Evolutionary conservation across 2,797 vertebrate species (phyloP), one percentile per base, ranked within the genome.

Genomic region (Phrynocephalus guinanensis): DNA sequence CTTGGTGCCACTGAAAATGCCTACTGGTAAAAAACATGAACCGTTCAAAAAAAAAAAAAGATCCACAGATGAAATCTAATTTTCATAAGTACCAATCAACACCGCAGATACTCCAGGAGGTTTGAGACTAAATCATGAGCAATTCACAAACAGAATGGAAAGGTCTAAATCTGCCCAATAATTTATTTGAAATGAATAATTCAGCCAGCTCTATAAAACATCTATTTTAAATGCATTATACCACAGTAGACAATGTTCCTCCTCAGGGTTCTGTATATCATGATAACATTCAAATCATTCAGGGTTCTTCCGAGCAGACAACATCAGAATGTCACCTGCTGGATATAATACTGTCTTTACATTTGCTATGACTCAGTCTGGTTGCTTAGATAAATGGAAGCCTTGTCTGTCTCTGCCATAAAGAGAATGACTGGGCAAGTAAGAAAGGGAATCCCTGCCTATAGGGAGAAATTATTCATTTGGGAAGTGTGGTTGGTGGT

Each of bases 131-230:
- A 88, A 90, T 86, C 76, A 22, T 85, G 77, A 91, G 76, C 88
- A 73, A 86, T 33, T 86, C 38, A 71, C 67, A 75, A 89, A 84
- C 9, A 79, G 86, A 92, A 82, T 44, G 82, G 90, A 86, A 90
- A 88, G 79, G 88, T 81, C 86, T 88, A 83, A 87, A 82, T 85
- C 18, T 82, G 88, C 30, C 76, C 70, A 63, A 60, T 86, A 86
- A 79, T 82, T 75, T 79, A 75, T 88, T 83, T 88, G 13, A 38
- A 91, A 86, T 91, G 71, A 70, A 85, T 89, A 92, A 93, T 87
- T 90, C 80, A 91, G 77, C 67, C 6, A 22, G 68, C 85, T 86
- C 88, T 88, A 71, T 15, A 5, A 92, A 87, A 78, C 68, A 90
- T 67, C 82, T 83, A 86, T 87, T 90, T 92, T 91, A n/a, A 67